Conservation (phyloP, 1,140 invertebrate species). For the Drosophila tristis region DNA sequence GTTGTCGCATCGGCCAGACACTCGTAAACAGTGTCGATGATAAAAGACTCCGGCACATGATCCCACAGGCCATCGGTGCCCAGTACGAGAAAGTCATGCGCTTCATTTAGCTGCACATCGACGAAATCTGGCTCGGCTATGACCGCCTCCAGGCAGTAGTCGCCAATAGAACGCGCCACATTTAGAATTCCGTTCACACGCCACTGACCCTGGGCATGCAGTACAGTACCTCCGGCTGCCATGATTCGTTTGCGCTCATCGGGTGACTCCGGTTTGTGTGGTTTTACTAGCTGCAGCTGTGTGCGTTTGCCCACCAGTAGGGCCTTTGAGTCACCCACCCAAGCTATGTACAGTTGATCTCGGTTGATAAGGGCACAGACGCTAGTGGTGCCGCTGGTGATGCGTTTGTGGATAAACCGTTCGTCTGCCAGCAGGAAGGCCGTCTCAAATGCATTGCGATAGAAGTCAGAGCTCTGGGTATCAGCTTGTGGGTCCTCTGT, state of each 20-base stretch:
- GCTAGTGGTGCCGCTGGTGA: conserved; percentile 92
- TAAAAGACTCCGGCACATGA: conserved; percentile 86
- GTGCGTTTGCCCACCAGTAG: conserved; percentile 88
- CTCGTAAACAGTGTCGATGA: conserved; percentile 86
- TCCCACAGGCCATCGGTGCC: conserved; percentile 98
- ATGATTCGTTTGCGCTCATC: conserved; percentile 75
- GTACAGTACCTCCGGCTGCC: conserved; percentile 64
- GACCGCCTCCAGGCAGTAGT: conserved; percentile 87
- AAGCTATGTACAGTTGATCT: conserved; percentile 92
- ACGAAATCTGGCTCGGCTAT: conserved; percentile 93
- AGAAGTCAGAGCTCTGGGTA: conserved; percentile 43
- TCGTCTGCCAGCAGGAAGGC: conserved; percentile 92
- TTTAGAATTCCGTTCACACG: conserved; percentile 81
- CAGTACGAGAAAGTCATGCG: conserved; percentile 96
- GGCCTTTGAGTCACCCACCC: conserved; percentile 97
- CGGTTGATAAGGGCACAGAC: conserved; percentile 87
- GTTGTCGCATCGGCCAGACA: conserved; percentile 50
- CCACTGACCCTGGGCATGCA: conserved; percentile 77
- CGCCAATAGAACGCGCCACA: conserved; percentile 80
- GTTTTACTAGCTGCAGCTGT: conserved; percentile 88
- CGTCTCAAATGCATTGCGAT: conserved; percentile 87
- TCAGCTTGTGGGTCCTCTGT: not conserved
- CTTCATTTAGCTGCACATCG: conserved; percentile 88
- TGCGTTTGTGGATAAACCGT: conserved; percentile 90
- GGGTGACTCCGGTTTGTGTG: conserved; percentile 90